Evolutionary conservation across 2,888 invertebrate species (phyloP).

Genomic region (Chesias legatella): DNA sequence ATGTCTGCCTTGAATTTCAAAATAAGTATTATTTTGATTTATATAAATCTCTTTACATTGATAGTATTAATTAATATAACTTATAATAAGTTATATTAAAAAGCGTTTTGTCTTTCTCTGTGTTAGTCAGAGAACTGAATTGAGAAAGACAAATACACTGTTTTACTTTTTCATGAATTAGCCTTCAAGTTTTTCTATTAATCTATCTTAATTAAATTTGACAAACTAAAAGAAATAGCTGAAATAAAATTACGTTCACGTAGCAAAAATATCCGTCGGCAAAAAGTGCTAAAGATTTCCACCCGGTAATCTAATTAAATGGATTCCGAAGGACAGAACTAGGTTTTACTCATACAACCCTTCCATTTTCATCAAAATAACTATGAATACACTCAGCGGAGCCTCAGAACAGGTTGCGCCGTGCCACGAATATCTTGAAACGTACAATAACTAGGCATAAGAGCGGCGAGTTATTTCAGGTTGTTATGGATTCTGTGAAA

Average conservation of each 20-base stretch:
- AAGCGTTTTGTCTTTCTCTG: too few species aligned
- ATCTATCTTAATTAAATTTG: too few species aligned
- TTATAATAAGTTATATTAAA: too few species aligned
- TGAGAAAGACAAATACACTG: too few species aligned
- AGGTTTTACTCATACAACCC: conserved; percentile 7
- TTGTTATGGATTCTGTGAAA: conserved; percentile 2
- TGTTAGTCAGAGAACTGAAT: too few species aligned
- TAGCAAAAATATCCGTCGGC: conserved; percentile 7
- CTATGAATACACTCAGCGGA: conserved; percentile 18
- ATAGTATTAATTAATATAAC: too few species aligned
- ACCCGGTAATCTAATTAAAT: conserved; percentile 21
- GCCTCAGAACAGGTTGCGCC: conserved; percentile 15
- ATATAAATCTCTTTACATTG: too few species aligned
- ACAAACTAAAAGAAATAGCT: conserved; percentile 1
- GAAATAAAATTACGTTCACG: conserved; percentile 1
- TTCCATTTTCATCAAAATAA: conserved; percentile 4
- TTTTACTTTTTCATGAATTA: too few species aligned
- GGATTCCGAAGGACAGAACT: conserved; percentile 9
- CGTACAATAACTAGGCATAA: conserved; percentile 10
- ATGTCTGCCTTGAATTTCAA: too few species aligned
- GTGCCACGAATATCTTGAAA: conserved; percentile 16
- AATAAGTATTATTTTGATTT: too few species aligned
- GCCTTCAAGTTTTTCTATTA: too few species aligned
- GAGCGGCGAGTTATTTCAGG: conserved; percentile 1
- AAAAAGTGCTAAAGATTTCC: conserved; percentile 8